phyloP scores from a whole-genome alignment of 2,888 invertebrate genomes.

The Agriopis leucophaearia region DNA sequence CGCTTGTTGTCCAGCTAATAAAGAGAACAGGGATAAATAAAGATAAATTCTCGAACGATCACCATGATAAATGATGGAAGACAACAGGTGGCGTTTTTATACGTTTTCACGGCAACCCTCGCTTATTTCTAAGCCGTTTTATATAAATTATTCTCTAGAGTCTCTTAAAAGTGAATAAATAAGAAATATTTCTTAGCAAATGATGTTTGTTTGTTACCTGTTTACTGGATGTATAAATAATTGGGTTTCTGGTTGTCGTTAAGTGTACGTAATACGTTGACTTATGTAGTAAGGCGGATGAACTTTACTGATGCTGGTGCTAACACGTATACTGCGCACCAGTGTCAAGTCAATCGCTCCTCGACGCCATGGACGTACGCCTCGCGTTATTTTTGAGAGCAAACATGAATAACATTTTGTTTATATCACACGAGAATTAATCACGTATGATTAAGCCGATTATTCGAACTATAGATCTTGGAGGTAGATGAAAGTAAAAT shows the following conservation, averaged over 20 bases:
- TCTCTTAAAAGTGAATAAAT: slow-evolving; percentile 17
- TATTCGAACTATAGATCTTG: too few relatives aligned
- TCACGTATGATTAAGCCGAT: too few relatives aligned
- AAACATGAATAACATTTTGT: too few relatives aligned
- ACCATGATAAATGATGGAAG: slow-evolving; percentile 25
- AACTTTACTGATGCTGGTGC: too few relatives aligned
- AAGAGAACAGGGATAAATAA: slow-evolving; percentile 23
- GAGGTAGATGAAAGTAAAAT: too few relatives aligned
- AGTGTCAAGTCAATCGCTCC: too few relatives aligned
- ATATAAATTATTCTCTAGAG: slow-evolving; percentile 22
- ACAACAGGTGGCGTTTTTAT: slow-evolving; percentile 32
- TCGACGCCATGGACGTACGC: too few relatives aligned
- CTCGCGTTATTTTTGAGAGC: too few relatives aligned
- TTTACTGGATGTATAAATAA: neutral
- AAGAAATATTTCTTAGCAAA: slow-evolving; percentile 11
- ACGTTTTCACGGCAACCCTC: slow-evolving; percentile 19
- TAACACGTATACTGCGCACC: too few relatives aligned
- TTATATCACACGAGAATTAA: too few relatives aligned
- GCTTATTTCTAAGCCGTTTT: slow-evolving; percentile 18
- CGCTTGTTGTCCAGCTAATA: slow-evolving; percentile 22
- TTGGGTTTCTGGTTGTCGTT: neutral
- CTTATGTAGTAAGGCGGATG: too few relatives aligned
- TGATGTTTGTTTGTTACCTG: slow-evolving; percentile 7
- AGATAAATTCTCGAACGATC: slow-evolving; percentile 27
- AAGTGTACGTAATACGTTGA: neutral